Evolutionary conservation across 1,140 invertebrate genomes (phyloP).

Genomic region (Diprion similis): DNA sequence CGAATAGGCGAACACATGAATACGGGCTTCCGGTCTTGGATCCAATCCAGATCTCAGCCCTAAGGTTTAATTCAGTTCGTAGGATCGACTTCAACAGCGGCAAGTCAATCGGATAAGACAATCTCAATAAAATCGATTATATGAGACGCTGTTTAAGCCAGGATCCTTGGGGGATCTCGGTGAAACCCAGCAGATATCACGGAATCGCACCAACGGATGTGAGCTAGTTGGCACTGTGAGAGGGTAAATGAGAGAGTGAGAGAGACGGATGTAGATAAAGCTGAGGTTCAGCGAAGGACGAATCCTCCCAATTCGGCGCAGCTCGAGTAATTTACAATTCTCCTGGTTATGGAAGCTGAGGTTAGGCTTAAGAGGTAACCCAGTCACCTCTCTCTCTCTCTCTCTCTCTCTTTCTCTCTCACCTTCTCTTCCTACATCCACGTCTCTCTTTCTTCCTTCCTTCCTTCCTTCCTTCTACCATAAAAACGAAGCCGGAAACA

Average conservation of each 20-base stretch:
- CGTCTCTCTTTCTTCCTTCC: background rate
- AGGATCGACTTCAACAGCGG: background rate
- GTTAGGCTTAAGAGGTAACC: background rate
- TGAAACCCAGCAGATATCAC: background rate
- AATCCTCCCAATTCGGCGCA: background rate
- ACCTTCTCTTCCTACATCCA: too few relatives aligned
- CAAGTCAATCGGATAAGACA: background rate
- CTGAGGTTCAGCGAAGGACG: too few relatives aligned
- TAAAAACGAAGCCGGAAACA: background rate
- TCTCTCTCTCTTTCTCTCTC: too few relatives aligned
- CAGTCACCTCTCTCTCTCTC: too few relatives aligned
- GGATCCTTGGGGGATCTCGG: background rate
- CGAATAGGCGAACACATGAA: background rate
- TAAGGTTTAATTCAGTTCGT: background rate
- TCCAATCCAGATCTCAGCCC: background rate
- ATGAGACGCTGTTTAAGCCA: background rate
- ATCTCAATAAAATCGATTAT: slow-evolving; percentile 4
- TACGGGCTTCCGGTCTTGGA: background rate
- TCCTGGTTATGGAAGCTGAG: background rate
- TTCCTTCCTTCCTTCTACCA: background rate
- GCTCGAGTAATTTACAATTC: background rate
- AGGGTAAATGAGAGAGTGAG: background rate
- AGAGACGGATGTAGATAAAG: background rate
- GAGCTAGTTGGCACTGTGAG: slow-evolving; percentile 1
- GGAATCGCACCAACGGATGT: background rate